phyloP scores from a whole-genome alignment of 2,797 vertebrate genomes.

The Ambastaia sidthimunki region DNA sequence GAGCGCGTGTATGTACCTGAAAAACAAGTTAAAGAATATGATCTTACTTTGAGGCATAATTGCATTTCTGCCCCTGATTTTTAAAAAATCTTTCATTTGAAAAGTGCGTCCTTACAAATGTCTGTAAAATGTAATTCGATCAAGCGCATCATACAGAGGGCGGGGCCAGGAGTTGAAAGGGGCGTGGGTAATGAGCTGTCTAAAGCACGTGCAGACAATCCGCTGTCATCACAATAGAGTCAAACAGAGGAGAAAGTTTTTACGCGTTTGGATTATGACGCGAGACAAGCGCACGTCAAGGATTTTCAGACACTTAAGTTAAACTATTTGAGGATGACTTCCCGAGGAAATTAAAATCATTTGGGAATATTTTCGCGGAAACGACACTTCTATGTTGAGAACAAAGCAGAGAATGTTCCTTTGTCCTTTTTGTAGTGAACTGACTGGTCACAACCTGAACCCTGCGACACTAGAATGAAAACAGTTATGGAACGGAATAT shows the following conservation, averaged over 20 bases:
- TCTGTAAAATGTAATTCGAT: no score
- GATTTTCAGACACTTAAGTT: conserved; percentile 5
- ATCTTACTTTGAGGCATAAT: no score
- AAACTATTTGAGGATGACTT: background rate
- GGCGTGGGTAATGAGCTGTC: conserved; percentile 48
- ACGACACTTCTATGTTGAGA: conserved; percentile 51
- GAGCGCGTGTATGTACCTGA: background rate
- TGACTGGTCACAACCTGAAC: background rate
- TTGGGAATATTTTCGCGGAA: conserved; percentile 46
- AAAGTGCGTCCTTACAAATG: no score
- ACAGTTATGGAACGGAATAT: conserved; percentile 9
- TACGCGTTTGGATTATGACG: conserved; percentile 30
- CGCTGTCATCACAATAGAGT: conserved; percentile 43
- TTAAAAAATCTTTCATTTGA: no score
- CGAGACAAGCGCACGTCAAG: background rate
- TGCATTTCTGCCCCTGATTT: no score
- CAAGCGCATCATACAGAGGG: conserved; percentile 34
- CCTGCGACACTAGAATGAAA: background rate
- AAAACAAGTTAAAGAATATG: no score
- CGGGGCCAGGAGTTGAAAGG: conserved; percentile 33
- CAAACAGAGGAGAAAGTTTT: conserved; percentile 54
- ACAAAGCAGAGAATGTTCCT: conserved; percentile 55
- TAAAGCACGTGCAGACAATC: conserved; percentile 61
- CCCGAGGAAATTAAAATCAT: background rate
- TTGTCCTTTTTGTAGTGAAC: conserved; percentile 52